These are phyloP conservation scores for Papilio gigon DNA, from an alignment of 2,888 invertebrate species.

Conservation along the genomic window DNA sequence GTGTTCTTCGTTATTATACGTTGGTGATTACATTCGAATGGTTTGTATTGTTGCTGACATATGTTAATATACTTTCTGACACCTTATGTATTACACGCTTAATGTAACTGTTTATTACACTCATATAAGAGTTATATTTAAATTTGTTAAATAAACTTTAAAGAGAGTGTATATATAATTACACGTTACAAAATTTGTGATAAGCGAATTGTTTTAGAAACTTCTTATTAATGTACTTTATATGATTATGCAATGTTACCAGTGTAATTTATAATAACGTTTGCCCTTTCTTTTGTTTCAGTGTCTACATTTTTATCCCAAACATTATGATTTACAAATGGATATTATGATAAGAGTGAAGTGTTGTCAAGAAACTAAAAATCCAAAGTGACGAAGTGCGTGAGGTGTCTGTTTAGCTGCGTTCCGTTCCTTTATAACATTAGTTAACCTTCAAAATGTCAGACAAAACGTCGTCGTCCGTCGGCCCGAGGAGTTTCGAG, in stretches of 20 bases:
- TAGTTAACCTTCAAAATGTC: slow-evolving; percentile 69
- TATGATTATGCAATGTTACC: background rate
- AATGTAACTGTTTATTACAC: background rate
- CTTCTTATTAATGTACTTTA: background rate
- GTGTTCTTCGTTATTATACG: slow-evolving; percentile 18
- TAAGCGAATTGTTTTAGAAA: background rate
- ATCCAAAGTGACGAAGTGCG: slow-evolving; percentile 81
- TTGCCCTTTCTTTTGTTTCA: slow-evolving; percentile 69
- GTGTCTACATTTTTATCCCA: slow-evolving; percentile 82
- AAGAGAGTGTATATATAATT: background rate
- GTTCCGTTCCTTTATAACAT: slow-evolving; percentile 64
- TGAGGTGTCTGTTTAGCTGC: slow-evolving; percentile 78
- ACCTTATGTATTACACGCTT: background rate
- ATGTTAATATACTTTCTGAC: slow-evolving; percentile 11
- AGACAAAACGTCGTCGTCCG: slow-evolving; percentile 77
- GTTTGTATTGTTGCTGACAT: slow-evolving; percentile 15
- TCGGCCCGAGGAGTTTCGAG: slow-evolving; percentile 79
- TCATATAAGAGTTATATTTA: background rate
- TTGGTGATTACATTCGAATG: slow-evolving; percentile 6
- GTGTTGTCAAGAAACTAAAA: slow-evolving; percentile 83
- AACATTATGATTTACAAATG: slow-evolving; percentile 83
- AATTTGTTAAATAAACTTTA: background rate
- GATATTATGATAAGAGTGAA: slow-evolving; percentile 83
- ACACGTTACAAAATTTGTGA: background rate
- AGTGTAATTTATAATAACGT: slow-evolving; percentile 21